A percentile compares a stretch with the other conserved stretches of the same genome.
Conservation (phyloP, 2,797 vertebrate species). For the Glossophaga mutica region DNA sequence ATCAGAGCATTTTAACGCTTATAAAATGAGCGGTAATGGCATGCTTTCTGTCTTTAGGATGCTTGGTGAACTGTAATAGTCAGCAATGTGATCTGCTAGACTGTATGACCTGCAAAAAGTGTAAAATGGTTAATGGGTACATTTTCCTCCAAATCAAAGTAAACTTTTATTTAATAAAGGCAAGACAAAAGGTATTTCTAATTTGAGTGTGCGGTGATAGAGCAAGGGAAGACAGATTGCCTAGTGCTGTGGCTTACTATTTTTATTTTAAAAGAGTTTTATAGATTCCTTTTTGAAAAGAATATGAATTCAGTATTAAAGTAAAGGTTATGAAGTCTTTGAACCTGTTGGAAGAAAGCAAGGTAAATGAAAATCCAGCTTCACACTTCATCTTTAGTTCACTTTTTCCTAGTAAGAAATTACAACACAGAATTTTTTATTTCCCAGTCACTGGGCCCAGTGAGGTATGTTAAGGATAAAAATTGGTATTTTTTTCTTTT, state of each 20-base stretch:
- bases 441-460: neutral
- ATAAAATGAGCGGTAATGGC: slow-evolving; percentile 51
- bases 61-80: slow-evolving; percentile 37
- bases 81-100: slow-evolving; percentile 36
- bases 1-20: slow-evolving; percentile 42
- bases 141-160: slow-evolving; percentile 59
- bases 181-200: slow-evolving; percentile 48
- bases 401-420: neutral
- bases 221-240: slow-evolving; percentile 33
- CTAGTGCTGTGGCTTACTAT: slow-evolving; percentile 18
- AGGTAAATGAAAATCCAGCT: slow-evolving; percentile 40
- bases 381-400: slow-evolving; percentile 37
- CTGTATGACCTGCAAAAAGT: slow-evolving; percentile 48
- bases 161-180: slow-evolving; percentile 70
- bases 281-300: slow-evolving; percentile 14
- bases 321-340: slow-evolving; percentile 53
- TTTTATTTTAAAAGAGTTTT: slow-evolving; percentile 57
- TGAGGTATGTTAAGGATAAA: slow-evolving; percentile 25
- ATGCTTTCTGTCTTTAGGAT: slow-evolving; percentile 54
- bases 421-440: slow-evolving; percentile 32
- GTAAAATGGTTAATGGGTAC: slow-evolving; percentile 41
- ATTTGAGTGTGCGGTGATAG: slow-evolving; percentile 1
- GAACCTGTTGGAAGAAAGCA: slow-evolving; percentile 70
- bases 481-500: slow-evolving; percentile 20
- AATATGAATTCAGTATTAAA: slow-evolving; percentile 6